phyloP scores from a whole-genome alignment of 2,797 vertebrate species.

The Sciaenops ocellatus region DNA sequence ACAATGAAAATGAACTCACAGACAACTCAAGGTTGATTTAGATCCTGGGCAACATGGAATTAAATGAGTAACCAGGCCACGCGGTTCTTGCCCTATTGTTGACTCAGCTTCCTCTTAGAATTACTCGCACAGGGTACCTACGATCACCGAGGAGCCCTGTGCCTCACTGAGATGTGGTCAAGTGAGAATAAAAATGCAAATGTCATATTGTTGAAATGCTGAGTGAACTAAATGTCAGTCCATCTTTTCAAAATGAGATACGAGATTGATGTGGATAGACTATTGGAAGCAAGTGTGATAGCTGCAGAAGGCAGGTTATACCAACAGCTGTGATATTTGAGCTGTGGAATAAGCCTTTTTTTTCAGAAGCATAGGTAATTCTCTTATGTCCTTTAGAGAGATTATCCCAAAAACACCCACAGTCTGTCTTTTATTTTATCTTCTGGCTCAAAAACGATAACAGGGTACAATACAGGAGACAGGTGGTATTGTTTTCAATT shows the following conservation, averaged over 20 bases:
- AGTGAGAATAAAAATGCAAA: constrained; percentile 81
- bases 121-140: constrained; percentile 43
- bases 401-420: constrained; percentile 69
- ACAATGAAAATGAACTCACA: constrained; percentile 82
- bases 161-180: constrained; percentile 70
- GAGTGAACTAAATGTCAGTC: constrained; percentile 83
- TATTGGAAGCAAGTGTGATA: constrained; percentile 65
- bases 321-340: constrained; percentile 82
- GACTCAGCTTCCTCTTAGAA: constrained; percentile 68
- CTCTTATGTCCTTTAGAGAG: constrained; percentile 72
- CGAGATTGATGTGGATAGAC: constrained; percentile 75
- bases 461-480: constrained; percentile 44
- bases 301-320: constrained; percentile 74
- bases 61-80: constrained; percentile 71
- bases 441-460: constrained; percentile 42
- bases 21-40: constrained; percentile 85
- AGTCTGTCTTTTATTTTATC: constrained; percentile 62
- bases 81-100: constrained; percentile 60
- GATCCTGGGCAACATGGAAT: constrained; percentile 76
- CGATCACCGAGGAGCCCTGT: constrained; percentile 39
- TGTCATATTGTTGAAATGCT: constrained; percentile 80
- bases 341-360: constrained; percentile 75
- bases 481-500: constrained; percentile 61
- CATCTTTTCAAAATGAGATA: constrained; percentile 75
- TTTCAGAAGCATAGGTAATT: constrained; percentile 66